Conservation (phyloP, 2,797 vertebrate species). For the Fratercula arctica region DNA sequence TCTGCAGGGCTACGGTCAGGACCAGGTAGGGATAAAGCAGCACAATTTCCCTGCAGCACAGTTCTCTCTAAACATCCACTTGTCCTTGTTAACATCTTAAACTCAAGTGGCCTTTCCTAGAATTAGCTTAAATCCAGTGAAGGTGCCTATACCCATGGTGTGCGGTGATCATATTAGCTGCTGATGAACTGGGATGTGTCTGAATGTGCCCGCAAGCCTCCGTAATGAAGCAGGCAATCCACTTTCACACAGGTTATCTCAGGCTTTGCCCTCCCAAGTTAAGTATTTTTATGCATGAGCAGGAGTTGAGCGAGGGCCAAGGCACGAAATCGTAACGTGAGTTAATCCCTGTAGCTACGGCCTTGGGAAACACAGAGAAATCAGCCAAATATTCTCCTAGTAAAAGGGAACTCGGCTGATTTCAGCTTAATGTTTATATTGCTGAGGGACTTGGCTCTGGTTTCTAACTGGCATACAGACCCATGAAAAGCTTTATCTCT, state of each 20-base stretch:
- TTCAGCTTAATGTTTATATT: neutral
- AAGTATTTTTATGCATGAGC: neutral
- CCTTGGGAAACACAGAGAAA: neutral
- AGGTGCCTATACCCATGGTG: accelerated
- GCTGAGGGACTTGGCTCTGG: neutral
- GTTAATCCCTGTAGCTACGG: neutral
- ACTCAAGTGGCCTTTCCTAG: neutral
- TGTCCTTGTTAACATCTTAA: neutral
- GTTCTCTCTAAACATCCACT: neutral
- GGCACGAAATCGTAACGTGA: neutral
- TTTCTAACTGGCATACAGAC: neutral
- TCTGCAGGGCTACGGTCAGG: neutral
- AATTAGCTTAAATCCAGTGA: neutral
- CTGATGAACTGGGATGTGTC: neutral
- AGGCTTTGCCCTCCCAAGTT: neutral
- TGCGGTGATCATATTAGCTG: accelerated
- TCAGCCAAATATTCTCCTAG: neutral
- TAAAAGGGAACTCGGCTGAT: neutral
- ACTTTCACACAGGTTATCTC: neutral
- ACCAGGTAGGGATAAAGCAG: neutral
- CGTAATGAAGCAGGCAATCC: neutral
- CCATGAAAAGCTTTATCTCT: neutral
- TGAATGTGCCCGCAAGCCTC: neutral
- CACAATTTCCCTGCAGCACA: neutral
- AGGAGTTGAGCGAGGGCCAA: neutral